Base-by-base conservation (phyloP, 2,113 vertebrate genomes). In the Toxotes jaculatrix region DNA sequence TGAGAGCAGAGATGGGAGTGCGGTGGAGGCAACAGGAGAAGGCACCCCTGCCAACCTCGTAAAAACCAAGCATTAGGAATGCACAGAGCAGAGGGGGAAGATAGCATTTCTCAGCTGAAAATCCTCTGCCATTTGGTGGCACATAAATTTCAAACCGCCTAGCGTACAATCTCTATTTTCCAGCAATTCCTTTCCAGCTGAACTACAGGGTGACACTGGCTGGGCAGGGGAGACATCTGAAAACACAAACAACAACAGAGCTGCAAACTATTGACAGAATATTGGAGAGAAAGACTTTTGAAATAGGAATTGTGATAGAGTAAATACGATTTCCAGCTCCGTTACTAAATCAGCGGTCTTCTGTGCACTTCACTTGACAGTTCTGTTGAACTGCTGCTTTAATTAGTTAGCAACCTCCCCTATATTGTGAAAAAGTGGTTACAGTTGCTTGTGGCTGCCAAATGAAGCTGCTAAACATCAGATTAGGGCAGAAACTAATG, bases 1-100 rank as follows among this genome's bases (percentile, higher is more conserved):
- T 94, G 90, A 92, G 88, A 70, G 6, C 65, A 16, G 87, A 77
- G 80, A 90, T 84, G 90, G 84, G 84, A 90, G 90, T 64, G 90
- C 31, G 55, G 82, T 31, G 45, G 77, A 83, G 89, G 86, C 88
- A 87, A 90, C 72, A 77, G 88, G 87, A 84, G 87, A 77, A 86
- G 68, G 83, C 85, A 45, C 86, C 86, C 80, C 85, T 83, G 86
- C 84, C 88, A 89, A 78, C 82, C 75, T 88, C 62, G 65, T 87
- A 86, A 90, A 89, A 92, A 88, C 40, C 66, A 42, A 56, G 74
- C 82, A 90, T 92, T 89, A 91, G 87, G 69, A 79, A 92, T 93
- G 92, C 89, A 81, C 74, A 86, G 75, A 84, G 77, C 87, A 61
- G 79, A 42, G 47, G 71, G 84, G 66, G 56, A 64, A 87, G 81